A percentile compares a stretch with the other conserved stretches of the same genome.
Conservation (phyloP, 2,797 vertebrate species). For the Xiphophorus birchmanni region DNA sequence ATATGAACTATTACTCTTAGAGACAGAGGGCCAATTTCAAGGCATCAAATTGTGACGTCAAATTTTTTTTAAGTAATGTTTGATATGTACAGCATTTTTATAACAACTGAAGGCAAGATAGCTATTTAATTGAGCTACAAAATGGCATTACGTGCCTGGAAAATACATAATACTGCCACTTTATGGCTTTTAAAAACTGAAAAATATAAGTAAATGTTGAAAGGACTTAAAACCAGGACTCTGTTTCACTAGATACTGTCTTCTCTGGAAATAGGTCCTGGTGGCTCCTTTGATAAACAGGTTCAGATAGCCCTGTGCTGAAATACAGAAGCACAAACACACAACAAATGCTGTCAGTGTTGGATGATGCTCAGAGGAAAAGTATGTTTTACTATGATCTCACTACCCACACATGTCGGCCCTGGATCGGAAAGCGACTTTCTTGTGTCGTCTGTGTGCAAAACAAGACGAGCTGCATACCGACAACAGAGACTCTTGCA, state of each 20-base stretch:
- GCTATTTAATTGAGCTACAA: too few species aligned
- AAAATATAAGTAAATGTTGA: not conserved
- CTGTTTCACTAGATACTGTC: not conserved
- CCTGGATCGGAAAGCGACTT: constrained; percentile 55
- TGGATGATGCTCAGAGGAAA: constrained; percentile 57
- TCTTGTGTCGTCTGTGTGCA: constrained; percentile 54
- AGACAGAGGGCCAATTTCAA: too few species aligned
- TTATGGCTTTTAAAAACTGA: not conserved
- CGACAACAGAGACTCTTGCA: constrained; percentile 69
- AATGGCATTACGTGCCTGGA: too few species aligned
- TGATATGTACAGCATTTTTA: too few species aligned
- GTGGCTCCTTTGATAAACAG: constrained; percentile 20
- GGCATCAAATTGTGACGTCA: too few species aligned
- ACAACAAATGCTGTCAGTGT: constrained; percentile 52
- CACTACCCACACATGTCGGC: constrained; percentile 63
- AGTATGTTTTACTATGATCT: constrained; percentile 65
- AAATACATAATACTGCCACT: too few species aligned
- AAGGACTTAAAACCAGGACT: not conserved
- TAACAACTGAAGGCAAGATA: too few species aligned
- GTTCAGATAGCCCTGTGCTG: constrained; percentile 20
- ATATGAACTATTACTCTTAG: too few species aligned
- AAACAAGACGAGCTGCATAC: constrained; percentile 52
- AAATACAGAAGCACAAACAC: constrained; percentile 15
- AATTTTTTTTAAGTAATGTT: too few species aligned
- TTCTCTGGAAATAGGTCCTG: constrained; percentile 19